phyloP scores from a whole-genome alignment of 2,888 invertebrate species.

The Panorpa germanica region DNA sequence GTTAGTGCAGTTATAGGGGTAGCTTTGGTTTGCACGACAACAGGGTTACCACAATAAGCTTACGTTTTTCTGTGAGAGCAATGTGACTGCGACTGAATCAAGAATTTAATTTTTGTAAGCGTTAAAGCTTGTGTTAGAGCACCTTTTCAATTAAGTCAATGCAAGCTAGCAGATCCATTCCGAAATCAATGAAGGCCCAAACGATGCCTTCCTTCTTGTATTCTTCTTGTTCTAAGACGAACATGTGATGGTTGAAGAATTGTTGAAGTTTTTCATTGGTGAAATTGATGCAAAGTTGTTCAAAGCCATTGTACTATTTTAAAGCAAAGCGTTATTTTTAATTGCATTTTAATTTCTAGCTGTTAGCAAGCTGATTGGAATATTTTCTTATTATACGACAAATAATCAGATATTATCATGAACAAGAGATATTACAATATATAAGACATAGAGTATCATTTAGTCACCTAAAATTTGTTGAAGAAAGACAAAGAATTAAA shows the following conservation, averaged over 20 bases:
- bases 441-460: conserved; percentile 5
- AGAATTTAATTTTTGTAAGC: too few species aligned
- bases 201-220: conserved; percentile 94
- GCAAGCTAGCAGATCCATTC: conserved; percentile 96
- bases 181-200: conserved; percentile 99
- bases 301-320: conserved; percentile 90
- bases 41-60: too few species aligned
- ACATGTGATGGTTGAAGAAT: conserved; percentile 99
- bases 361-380: too few species aligned
- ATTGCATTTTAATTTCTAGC: too few species aligned
- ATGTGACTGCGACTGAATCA: too few species aligned
- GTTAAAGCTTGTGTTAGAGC: too few species aligned
- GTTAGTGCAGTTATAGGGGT: too few species aligned
- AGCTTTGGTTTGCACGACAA: too few species aligned
- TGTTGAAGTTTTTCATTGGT: conserved; percentile 99
- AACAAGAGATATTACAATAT: conserved; percentile 4
- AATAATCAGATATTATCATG: too few species aligned
- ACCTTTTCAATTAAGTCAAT: conserved; percentile 98
- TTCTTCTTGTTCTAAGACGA: conserved; percentile 98
- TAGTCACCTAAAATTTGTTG: neutral
- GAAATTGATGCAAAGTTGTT: conserved; percentile 99
- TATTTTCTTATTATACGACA: too few species aligned
- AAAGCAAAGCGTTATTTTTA: conserved; percentile 21
- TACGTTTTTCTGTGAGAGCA: too few species aligned
- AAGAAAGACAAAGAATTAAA: too few species aligned